A percentile compares a stretch with the other conserved stretches of the same genome.
Evolutionary conservation across 2,888 invertebrate species (phyloP).

Genomic region (Diadegma fenestrale): DNA sequence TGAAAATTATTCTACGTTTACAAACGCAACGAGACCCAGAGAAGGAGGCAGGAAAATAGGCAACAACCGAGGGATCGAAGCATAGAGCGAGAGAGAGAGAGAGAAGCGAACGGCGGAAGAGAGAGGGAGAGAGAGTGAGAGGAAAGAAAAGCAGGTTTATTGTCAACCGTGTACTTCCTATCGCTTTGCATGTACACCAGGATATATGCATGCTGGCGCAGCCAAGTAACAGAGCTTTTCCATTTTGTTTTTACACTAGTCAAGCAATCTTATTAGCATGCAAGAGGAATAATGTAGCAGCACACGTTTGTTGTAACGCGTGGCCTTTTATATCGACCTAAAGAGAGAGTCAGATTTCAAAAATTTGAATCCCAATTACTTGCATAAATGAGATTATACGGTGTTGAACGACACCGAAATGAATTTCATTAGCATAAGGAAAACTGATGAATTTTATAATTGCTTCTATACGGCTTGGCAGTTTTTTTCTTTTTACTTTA

Average conservation of each 20-base stretch:
- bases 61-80: constrained; percentile 1
- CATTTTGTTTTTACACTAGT: constrained; percentile 58
- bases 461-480: background rate
- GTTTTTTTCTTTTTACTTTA: background rate
- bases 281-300: constrained; percentile 60
- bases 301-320: constrained; percentile 48
- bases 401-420: constrained; percentile 15
- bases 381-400: constrained; percentile 40
- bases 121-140: constrained; percentile 9
- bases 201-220: constrained; percentile 48
- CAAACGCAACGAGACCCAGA: constrained; percentile 32
- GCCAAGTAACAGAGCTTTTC: constrained; percentile 57
- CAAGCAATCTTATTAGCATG: constrained; percentile 67
- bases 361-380: constrained; percentile 48
- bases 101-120: background rate
- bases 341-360: constrained; percentile 36
- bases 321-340: constrained; percentile 47
- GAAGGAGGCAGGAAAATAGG: background rate
- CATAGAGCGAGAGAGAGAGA: background rate
- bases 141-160: constrained; percentile 61
- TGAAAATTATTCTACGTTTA: constrained; percentile 52
- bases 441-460: constrained; percentile 35
- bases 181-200: constrained; percentile 64
- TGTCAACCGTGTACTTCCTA: constrained; percentile 65
- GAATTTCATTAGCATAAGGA: constrained; percentile 12